phyloP scores from a whole-genome alignment of 2,113 vertebrate species.

The Ramphastos sulfuratus region DNA sequence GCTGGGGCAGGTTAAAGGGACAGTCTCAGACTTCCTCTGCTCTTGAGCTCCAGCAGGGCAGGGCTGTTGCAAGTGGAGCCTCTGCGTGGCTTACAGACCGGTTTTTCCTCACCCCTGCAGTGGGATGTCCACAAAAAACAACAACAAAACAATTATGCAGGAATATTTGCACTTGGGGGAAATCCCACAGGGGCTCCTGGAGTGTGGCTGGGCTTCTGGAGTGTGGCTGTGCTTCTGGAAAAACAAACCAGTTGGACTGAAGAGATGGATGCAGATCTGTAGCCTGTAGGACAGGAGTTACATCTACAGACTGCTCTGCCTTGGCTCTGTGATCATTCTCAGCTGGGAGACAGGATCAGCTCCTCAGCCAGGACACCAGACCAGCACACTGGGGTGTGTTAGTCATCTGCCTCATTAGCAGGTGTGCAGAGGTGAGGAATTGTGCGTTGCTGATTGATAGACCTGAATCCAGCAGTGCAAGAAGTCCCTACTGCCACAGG shows the following conservation, averaged over 20 bases:
- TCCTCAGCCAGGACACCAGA: neutral
- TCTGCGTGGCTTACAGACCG: fast-evolving
- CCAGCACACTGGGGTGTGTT: neutral
- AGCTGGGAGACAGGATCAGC: neutral
- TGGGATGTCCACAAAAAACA: neutral
- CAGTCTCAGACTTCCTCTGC: too few species aligned
- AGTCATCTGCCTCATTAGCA: neutral
- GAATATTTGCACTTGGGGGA: neutral
- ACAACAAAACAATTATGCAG: fast-evolving
- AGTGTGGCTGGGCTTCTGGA: fast-evolving
- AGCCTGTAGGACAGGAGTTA: neutral
- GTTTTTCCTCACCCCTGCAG: neutral
- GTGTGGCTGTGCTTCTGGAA: neutral
- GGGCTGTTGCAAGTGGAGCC: neutral
- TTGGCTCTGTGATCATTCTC: neutral
- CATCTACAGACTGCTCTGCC: fast-evolving
- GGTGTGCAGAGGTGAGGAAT: neutral
- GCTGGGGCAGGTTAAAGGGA: neutral
- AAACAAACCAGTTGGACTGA: neutral
- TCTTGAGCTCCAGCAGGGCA: neutral
- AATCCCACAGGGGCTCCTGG: neutral
- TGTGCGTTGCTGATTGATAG: neutral
- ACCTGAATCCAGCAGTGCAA: neutral
- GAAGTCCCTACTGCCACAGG: neutral
- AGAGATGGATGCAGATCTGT: neutral